Evolutionary conservation across 2,113 vertebrate genomes (phyloP), one percentile per base, ranked within the genome.

Genomic region (Tachuris rubrigastra): DNA sequence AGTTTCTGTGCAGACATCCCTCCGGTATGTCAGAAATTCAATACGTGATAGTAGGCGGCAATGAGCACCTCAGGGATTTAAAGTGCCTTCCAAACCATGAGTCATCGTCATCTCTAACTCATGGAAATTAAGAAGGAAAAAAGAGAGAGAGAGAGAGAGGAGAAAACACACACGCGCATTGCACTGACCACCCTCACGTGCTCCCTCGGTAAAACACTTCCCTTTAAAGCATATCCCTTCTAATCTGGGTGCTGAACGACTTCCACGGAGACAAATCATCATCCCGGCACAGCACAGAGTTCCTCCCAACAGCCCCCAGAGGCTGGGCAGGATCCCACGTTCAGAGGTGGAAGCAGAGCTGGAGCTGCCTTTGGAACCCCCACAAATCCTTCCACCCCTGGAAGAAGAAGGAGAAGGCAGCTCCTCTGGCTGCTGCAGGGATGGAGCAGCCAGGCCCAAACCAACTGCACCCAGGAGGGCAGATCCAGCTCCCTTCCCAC

Each of bases 21-120:
- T 94, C 85, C 19, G 47, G 92, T 65, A 96, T 90, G 95, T 85
- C 96, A 96, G 93, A 94, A 96, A 97, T 95, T 96, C 96, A 96
- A 96, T 95, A 95, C 90, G 82, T 95, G 97, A 82, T 93, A 46
- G 94, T 89, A 90, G 95, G 95, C 95, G 90, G 96, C 89, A 87
- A 66, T 33, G 41, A 96, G 88, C 93, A 96, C 97, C 95, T 95
- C 92, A 15, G 96, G 96, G 96, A 96, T 96, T 97, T 96, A 22
- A 89, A 94, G 79, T 74, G 81, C 49, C 10, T 96, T 97, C 95
- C 92, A 96, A 97, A 85, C 69, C 49, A 44, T 97, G 97, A 97
- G 91, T 97, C 97, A 97, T 90, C 88, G 1, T 13, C 90, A 92
- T 81, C 95, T 90, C 79, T 1, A 95, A 92, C 90, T 88, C 92